Base-by-base conservation (phyloP, 2,797 vertebrate genomes). In the Sandelia bainsii region DNA sequence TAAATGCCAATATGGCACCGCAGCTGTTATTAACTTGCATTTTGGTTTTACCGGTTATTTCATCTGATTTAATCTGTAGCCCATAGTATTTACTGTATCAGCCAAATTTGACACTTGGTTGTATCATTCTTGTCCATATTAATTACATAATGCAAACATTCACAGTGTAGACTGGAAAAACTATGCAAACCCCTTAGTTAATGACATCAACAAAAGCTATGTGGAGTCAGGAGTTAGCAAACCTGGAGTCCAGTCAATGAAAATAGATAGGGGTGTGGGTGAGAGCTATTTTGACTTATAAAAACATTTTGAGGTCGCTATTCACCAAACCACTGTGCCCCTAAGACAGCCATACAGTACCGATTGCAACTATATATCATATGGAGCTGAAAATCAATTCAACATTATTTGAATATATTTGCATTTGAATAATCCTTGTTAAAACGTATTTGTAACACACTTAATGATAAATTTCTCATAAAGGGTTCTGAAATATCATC, bases 331-430 rank as follows among this genome's bases (percentile, higher is more conserved):
- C 37, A 37, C 8, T 37, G 34, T 19, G 16, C 2, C 22, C 29
- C 4, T 22, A 12, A 13, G 5, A 25, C n/a, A 29, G 45, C 20
- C 39, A 23, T 20, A 16, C 11, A 48, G 20, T 17, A 63, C 69
- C 75, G 67, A 80, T 53, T 75, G 67, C 73, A 80, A 48, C 69
- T 80, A 77, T 58, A 77, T 72, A 65, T 20, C 42, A 27, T 49
- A 49, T 61, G 34, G 45, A 64, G 37, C 23, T 69, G 17, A 69
- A 52, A 45, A 48, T 44, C 1, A 34, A 42, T 48, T 40, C 19
- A 57, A 16, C 12, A 52, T 62, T 37, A 48, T n/a, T 3, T 25
- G 0, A 69, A 64, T 13, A 5, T 53, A 20, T 66, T 50, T 48
- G 9, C 17, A 8, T 71, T 67, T 34, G 10, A 74, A 76, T 60